A percentile compares a stretch with the other conserved stretches of the same genome.
Evolutionary conservation across 2,888 invertebrate species (phyloP).

Genomic region (Leucophora obtusa): DNA sequence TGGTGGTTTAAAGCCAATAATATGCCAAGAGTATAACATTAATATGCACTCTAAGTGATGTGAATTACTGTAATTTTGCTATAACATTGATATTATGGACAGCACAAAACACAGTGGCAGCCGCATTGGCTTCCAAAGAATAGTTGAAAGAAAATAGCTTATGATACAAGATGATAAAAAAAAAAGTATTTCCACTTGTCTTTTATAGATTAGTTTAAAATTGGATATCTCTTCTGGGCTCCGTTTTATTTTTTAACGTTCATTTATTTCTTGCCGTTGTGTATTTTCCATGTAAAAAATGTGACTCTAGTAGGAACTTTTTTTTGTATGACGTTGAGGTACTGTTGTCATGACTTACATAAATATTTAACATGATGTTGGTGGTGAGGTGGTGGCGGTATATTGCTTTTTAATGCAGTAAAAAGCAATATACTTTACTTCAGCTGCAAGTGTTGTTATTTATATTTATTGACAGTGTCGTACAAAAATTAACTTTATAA

Average conservation of each 20-base stretch:
- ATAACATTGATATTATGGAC: constrained; percentile 46
- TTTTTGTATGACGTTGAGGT: constrained; percentile 34
- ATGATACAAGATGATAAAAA: not conserved
- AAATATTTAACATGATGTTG: constrained; percentile 38
- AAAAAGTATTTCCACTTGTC: constrained; percentile 56
- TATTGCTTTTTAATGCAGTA: constrained; percentile 27
- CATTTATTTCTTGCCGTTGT: constrained; percentile 5
- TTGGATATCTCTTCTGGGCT: constrained; percentile 54
- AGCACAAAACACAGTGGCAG: constrained; percentile 34
- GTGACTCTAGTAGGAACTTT: constrained; percentile 32
- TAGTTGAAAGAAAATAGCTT: not conserved
- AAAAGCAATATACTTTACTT: constrained; percentile 18
- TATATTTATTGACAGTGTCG: constrained; percentile 9
- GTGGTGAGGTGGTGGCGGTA: constrained; percentile 34
- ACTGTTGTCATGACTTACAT: constrained; percentile 45
- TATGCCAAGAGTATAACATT: constrained; percentile 70
- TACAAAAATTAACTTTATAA: too few species aligned
- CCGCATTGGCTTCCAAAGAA: constrained; percentile 32
- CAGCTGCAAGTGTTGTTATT: constrained; percentile 52
- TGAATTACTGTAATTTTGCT: constrained; percentile 76
- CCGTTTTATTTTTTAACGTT: constrained; percentile 5
- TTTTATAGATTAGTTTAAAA: constrained; percentile 56
- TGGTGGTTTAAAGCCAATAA: constrained; percentile 64
- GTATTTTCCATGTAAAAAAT: constrained; percentile 45
- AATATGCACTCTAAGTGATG: constrained; percentile 76